Evolutionary conservation across 2,113 vertebrate genomes (phyloP).

Genomic region (Sturnus vulgaris): DNA sequence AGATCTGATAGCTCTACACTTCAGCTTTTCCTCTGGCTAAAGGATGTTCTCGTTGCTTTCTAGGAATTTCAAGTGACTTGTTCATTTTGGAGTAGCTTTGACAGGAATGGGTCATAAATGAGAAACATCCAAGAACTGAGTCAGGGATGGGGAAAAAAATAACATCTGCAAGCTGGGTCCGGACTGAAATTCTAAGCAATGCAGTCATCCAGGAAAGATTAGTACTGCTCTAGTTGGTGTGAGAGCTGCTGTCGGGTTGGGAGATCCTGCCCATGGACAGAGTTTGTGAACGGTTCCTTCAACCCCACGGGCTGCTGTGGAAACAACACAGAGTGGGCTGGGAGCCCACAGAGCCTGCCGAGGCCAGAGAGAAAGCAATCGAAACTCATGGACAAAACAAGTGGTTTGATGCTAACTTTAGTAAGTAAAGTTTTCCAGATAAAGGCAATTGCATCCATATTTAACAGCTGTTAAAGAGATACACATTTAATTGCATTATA

Average conservation of each 20-base stretch:
- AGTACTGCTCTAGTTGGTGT: not conserved
- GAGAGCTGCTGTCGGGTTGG: not conserved
- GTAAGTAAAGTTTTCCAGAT: slow-evolving; percentile 25
- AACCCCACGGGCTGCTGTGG: not conserved
- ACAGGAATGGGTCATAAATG: not conserved
- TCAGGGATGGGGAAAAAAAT: not conserved
- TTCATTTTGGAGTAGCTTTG: not conserved
- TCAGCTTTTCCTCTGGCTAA: not conserved
- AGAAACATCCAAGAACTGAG: not conserved
- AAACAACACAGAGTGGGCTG: not conserved
- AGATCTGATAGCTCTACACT: not conserved
- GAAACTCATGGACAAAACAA: slow-evolving; percentile 14
- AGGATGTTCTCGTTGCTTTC: not conserved
- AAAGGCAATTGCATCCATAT: slow-evolving; percentile 27
- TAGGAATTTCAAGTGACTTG: not conserved
- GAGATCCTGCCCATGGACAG: not conserved
- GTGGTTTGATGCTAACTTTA: slow-evolving; percentile 38
- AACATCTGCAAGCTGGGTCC: not conserved
- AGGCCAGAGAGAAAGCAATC: not conserved
- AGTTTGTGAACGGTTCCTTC: not conserved
- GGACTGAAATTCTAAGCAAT: not conserved
- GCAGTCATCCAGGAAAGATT: not conserved
- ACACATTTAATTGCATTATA: slow-evolving; percentile 8
- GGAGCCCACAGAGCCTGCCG: not conserved
- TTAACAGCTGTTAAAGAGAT: slow-evolving; percentile 36